Evolutionary conservation across 1,140 invertebrate genomes (phyloP).

Genomic region (Drosophila rufa): DNA sequence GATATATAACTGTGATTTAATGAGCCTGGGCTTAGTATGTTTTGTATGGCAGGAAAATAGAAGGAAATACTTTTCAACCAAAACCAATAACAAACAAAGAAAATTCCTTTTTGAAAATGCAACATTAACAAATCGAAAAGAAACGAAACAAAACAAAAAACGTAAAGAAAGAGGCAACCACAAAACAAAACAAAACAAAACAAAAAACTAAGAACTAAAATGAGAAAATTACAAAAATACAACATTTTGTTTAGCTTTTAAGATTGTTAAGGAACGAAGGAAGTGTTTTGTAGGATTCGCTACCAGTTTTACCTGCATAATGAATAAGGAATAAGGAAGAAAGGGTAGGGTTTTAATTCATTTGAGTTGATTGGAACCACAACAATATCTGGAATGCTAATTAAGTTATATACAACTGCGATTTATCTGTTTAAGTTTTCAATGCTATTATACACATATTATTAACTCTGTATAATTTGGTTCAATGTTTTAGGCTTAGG

Average conservation of each 20-base stretch:
- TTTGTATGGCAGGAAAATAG: conserved; percentile 46
- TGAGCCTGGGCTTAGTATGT: conserved; percentile 70
- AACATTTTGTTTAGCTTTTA: conserved; percentile 66
- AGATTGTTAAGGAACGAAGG: conserved; percentile 51
- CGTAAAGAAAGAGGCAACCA: conserved; percentile 80
- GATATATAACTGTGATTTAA: conserved; percentile 78
- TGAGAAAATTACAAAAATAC: conserved; percentile 42
- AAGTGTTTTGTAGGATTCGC: conserved; percentile 59
- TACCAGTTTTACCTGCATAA: conserved; percentile 83
- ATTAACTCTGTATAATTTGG: conserved; percentile 63
- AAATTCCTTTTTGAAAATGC: conserved; percentile 60
- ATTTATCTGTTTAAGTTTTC: conserved; percentile 77
- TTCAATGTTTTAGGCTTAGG: conserved; percentile 74
- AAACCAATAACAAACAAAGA: conserved; percentile 31
- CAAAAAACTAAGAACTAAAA: conserved; percentile 51
- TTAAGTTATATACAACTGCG: conserved; percentile 71
- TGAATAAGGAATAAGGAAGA: conserved; percentile 38
- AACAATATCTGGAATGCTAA: conserved; percentile 33
- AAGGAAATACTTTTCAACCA: conserved; percentile 12
- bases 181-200: conserved; percentile 23
- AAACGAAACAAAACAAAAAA: conserved; percentile 68
- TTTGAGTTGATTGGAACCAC: conserved; percentile 48
- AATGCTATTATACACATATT: conserved; percentile 31
- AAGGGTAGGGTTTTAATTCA: conserved; percentile 24
- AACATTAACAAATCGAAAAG: conserved; percentile 43